Base-by-base conservation (phyloP, 2,113 vertebrate genomes). In the Gambusia affinis region DNA sequence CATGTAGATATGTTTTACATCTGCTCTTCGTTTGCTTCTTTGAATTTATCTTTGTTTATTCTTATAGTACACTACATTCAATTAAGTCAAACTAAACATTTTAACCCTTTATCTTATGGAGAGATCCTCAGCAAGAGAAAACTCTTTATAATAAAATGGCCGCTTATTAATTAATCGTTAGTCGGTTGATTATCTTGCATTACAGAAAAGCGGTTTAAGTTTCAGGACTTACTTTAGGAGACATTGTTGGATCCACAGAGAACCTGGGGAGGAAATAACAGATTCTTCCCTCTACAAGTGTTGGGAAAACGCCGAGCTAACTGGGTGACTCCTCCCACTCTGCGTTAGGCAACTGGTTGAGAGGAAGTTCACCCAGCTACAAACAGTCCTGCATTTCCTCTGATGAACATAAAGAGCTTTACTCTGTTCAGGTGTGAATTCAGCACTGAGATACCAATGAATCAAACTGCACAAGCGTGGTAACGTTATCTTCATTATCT, bases 181-280 rank as follows among this genome's bases (percentile, higher is more conserved):
- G 10, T 10, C 35, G 10, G 35, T 37, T 1, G 10, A 37, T 37
- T 37, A 37, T 3, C 35, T 11, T 37, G 35, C 35, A 37, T 37
- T 37, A 37, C 64, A 22, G n/a, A 39, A 39, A 15, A 39, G 54
- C 4, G 12, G 10, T 39, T 10, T 0, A 65, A 51, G n/a, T 64
- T 68, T 8, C 35, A 4, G 31, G 78, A 89, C 89, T 90, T 74
- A 90, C 90, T 70, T 72, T 37, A 22, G 33, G 60, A 15, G 81
- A n/a, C 89, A 91, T 84, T 7, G 12, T 85, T 71, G 72, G 69
- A 67, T 14, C 74, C 28, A 66, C 24, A 7, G 44, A 57, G 51
- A n/a, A 54, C 24, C 51, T 24, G 24, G 8, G 24, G 24, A 57
- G 8, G 8, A 57, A 57, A 57, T 57, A 57, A n/a, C 4, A 8